Percentiles rank a stretch among this genome's conserved stretches.
These are phyloP conservation scores for Saiga tatarica DNA, from an alignment of 2,113 vertebrate species.

Conservation along the genomic window DNA sequence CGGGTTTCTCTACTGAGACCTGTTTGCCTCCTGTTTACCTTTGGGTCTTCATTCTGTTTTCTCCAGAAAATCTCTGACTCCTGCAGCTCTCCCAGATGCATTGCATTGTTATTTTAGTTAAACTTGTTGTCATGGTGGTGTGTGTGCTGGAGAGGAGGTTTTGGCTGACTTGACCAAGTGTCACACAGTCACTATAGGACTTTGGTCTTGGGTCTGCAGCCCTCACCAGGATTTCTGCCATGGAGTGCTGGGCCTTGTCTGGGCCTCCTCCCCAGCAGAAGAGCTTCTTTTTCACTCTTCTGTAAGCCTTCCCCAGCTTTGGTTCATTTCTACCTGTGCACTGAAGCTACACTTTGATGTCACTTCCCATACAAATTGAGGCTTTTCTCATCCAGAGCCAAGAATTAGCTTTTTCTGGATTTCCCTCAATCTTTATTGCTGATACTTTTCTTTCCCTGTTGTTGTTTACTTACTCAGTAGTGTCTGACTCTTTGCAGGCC, in stretches of 20 bases:
- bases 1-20: neutral
- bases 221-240: neutral
- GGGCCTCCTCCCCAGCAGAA: neutral
- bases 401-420: neutral
- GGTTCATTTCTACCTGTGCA: neutral
- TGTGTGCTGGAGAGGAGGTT: neutral
- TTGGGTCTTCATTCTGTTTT: neutral
- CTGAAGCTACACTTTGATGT: neutral
- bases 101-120: neutral
- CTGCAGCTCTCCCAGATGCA: neutral
- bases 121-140: neutral
- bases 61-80: neutral
- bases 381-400: neutral
- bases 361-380: neutral
- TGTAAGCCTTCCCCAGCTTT: too few relatives aligned
- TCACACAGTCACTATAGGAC: neutral
- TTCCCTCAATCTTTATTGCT: neutral
- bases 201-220: neutral
- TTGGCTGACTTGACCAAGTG: too few relatives aligned
- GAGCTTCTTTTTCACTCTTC: neutral
- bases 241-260: neutral
- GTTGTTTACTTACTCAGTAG: neutral
- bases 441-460: neutral
- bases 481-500: neutral
- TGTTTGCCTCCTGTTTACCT: neutral